Conservation (phyloP, 1,140 invertebrate species). For the Neodiprion fabricii region DNA sequence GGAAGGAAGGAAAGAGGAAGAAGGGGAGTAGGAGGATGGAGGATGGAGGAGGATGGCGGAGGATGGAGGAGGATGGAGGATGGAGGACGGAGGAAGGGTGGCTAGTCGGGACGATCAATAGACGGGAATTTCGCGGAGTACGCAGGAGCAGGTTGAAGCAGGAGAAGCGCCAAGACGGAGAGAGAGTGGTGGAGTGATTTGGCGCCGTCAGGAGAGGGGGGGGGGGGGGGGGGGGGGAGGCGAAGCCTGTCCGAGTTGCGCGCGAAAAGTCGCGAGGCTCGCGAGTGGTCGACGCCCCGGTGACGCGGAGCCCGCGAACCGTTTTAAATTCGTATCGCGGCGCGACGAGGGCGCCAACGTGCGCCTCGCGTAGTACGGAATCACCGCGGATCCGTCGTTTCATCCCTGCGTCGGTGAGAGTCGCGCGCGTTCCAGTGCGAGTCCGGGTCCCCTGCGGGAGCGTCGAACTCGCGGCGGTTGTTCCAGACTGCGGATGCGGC, state of each 20-base stretch:
- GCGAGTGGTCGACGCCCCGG: not conserved
- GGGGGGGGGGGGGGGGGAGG: not conserved
- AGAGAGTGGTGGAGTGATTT: no score
- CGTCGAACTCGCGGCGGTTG: constrained; percentile 3
- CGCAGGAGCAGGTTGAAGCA: not conserved
- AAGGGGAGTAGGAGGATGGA: not conserved
- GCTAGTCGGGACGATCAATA: not conserved
- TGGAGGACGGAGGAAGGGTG: not conserved
- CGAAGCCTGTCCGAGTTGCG: not conserved
- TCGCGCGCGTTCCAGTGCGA: constrained; percentile 3
- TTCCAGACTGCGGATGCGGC: not conserved
- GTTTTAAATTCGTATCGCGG: not conserved
- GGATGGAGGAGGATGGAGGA: no score
- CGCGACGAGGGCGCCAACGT: not conserved
- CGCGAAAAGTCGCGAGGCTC: not conserved
- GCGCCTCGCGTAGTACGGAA: not conserved
- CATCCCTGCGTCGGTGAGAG: not conserved
- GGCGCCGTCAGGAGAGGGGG: no score
- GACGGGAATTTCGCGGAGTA: not conserved
- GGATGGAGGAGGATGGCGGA: not conserved
- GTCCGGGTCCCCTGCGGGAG: constrained; percentile 1
- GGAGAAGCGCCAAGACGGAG: no score
- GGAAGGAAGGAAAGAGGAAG: no score
- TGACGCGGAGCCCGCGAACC: not conserved
- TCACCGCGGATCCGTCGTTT: not conserved